These are phyloP conservation scores for Prunella fulvescens DNA, from an alignment of 2,113 vertebrate genomes.

Conservation along the genomic window DNA sequence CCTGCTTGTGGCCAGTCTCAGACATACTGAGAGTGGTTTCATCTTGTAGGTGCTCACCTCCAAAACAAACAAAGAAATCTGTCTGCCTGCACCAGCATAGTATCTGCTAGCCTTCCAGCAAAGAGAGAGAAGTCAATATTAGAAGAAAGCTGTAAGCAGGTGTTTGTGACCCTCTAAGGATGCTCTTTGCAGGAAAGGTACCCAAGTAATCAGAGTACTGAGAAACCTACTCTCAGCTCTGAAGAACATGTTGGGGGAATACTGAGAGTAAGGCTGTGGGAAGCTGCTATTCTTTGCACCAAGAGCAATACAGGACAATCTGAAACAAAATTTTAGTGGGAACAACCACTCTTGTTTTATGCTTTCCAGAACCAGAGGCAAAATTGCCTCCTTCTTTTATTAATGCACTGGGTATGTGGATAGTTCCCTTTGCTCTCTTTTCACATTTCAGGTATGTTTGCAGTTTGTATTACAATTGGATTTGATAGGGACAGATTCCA, in stretches of 20 bases:
- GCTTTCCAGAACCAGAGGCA: not conserved
- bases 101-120: not conserved
- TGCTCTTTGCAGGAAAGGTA: not conserved
- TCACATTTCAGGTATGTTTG: not conserved
- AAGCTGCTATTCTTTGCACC: not conserved
- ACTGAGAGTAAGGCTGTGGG: not conserved
- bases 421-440: not conserved
- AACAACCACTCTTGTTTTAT: not conserved
- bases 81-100: not conserved
- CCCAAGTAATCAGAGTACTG: not conserved
- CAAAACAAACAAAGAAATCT: not conserved
- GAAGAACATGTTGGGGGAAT: fast-evolving
- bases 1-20: not conserved
- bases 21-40: not conserved
- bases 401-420: not conserved
- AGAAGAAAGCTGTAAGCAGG: not conserved
- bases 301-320: not conserved
- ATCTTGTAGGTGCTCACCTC: not conserved
- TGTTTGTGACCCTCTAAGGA: not conserved
- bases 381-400: not conserved
- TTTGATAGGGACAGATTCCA: not conserved
- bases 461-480: not conserved
- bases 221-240: not conserved
- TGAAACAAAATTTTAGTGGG: not conserved
- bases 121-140: not conserved